phyloP scores from a whole-genome alignment of 2,797 vertebrate species.

The Aselliscus stoliczkanus region DNA sequence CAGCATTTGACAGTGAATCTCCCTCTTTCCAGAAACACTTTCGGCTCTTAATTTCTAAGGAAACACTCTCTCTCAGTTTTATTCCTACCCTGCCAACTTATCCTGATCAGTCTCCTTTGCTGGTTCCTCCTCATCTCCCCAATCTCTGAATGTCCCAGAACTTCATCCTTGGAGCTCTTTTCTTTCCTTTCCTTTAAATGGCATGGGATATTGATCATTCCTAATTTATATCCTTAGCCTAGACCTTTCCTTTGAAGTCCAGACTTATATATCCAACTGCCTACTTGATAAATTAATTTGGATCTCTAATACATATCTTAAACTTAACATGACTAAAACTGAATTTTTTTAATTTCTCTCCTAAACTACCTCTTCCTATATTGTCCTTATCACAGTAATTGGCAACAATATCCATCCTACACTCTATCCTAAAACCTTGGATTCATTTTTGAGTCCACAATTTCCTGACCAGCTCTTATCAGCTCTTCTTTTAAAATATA shows the following conservation, averaged over 20 bases:
- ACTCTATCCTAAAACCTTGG: not conserved
- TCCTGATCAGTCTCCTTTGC: not conserved
- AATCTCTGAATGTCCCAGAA: not conserved
- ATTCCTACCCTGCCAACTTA: not conserved
- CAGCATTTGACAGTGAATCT: not conserved
- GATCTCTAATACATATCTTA: not conserved
- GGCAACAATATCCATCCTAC: not conserved
- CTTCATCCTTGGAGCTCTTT: not conserved
- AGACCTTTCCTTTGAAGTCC: not conserved
- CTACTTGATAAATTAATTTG: not conserved
- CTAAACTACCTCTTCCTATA: not conserved
- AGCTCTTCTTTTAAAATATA: not conserved
- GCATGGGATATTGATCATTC: not conserved
- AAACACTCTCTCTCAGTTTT: not conserved
- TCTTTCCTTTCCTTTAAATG: not conserved
- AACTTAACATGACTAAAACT: not conserved
- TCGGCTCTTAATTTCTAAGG: not conserved
- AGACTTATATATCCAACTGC: not conserved
- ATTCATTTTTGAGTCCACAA: not conserved
- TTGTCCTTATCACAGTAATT: not conserved
- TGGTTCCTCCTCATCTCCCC: not conserved
- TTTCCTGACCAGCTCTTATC: not conserved
- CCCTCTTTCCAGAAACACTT: not conserved
- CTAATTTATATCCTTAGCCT: not conserved
- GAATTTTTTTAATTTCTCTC: not conserved